phyloP scores from a whole-genome alignment of 2,888 invertebrate genomes.

The Agapostemon virescens region DNA sequence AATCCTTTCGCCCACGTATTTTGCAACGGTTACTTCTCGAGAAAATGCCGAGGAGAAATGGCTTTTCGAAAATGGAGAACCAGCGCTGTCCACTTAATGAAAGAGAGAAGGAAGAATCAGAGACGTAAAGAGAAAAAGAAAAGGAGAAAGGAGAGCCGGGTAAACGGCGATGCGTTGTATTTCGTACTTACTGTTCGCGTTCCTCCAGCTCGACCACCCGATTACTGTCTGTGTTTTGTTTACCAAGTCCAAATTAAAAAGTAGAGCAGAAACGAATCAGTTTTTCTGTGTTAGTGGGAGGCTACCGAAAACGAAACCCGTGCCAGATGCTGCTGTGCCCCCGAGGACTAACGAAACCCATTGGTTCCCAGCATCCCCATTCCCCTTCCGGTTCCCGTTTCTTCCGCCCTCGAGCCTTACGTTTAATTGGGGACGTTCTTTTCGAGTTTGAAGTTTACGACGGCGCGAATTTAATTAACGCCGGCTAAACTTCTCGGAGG shows the following conservation, averaged over 20 bases:
- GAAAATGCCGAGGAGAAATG: neutral
- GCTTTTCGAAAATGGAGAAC: neutral
- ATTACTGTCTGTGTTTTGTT: conserved; percentile 86
- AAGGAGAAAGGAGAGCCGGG: neutral
- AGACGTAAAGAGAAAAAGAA: neutral
- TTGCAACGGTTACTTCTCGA: too few species aligned
- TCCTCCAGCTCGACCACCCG: conserved; percentile 89
- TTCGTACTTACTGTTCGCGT: conserved; percentile 90
- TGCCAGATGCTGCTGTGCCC: conserved; percentile 25
- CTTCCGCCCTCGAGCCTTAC: neutral
- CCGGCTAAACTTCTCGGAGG: conserved; percentile 25
- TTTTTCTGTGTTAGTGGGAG: conserved; percentile 79
- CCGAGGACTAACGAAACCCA: conserved; percentile 13
- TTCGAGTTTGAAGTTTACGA: conserved; percentile 23
- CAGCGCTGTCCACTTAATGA: neutral
- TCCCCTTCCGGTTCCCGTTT: neutral
- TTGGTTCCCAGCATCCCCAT: neutral
- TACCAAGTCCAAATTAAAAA: conserved; percentile 82
- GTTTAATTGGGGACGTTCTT: conserved; percentile 35
- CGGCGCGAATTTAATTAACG: conserved; percentile 47
- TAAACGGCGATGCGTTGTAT: conserved; percentile 51
- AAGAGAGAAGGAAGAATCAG: neutral
- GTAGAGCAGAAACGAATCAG: conserved; percentile 81
- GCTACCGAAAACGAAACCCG: conserved; percentile 41
- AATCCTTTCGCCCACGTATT: too few species aligned